These are phyloP conservation scores for Tolypeutes matacus DNA, from an alignment of 2,797 vertebrate species.

Conservation along the genomic window DNA sequence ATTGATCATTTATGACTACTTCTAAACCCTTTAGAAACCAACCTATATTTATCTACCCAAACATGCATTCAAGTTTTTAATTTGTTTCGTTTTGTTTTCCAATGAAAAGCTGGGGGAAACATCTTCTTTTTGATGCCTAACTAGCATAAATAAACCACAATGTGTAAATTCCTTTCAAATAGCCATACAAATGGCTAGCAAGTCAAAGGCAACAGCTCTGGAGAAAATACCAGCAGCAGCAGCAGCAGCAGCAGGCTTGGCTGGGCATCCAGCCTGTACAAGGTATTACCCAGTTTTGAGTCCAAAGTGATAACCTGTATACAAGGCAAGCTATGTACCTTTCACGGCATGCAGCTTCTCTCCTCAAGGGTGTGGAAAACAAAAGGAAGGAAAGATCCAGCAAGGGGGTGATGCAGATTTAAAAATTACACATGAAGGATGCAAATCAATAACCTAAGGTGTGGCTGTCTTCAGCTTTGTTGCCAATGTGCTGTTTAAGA, in stretches of 20 bases:
- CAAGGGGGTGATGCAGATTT: neutral
- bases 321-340: neutral
- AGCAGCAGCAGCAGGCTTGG: neutral
- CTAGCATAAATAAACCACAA: neutral
- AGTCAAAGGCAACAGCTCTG: neutral
- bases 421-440: accelerated
- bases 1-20: neutral
- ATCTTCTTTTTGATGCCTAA: neutral
- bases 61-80: neutral
- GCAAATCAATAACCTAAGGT: accelerated
- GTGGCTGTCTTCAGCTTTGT: neutral
- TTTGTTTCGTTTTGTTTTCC: neutral
- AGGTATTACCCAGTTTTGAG: neutral
- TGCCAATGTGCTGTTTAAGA: accelerated
- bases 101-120: neutral
- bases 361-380: accelerated
- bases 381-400: neutral
- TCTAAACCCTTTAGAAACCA: neutral
- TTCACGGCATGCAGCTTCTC: accelerated
- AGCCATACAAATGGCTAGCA: neutral
- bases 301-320: neutral
- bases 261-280: neutral
- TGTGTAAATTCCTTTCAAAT: neutral
- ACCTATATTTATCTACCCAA: neutral
- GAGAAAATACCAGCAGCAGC: neutral